Evolutionary conservation across 2,797 vertebrate species (phyloP).

Genomic region (Pangasius djambal): DNA sequence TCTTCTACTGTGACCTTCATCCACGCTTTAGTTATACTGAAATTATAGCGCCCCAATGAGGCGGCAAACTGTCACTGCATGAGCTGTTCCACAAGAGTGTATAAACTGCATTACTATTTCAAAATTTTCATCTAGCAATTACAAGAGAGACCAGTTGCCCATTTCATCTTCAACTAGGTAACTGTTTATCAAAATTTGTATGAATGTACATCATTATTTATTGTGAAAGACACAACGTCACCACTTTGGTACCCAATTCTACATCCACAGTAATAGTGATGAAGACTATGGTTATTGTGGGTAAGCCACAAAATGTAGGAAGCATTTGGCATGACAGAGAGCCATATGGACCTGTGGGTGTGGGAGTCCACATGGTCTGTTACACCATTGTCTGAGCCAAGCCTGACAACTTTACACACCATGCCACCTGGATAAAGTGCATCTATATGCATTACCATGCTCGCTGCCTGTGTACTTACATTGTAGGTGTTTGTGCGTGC

Average conservation of each 20-base stretch:
- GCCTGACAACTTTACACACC: background rate
- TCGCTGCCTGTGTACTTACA: no score
- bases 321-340: background rate
- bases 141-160: background rate
- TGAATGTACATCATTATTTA: background rate
- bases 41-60: slow-evolving; percentile 12
- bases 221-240: background rate
- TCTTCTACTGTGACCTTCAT: background rate
- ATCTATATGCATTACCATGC: background rate
- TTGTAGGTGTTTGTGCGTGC: background rate
- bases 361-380: background rate
- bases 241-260: background rate
- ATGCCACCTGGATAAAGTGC: background rate
- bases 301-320: background rate
- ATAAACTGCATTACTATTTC: background rate
- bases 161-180: background rate
- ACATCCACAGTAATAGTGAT: background rate
- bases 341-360: background rate
- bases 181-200: background rate
- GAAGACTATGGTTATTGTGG: no score
- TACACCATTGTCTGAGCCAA: background rate
- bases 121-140: background rate
- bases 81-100: background rate
- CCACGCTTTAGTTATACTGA: background rate
- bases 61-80: background rate